Evolutionary conservation across 2,113 vertebrate genomes (phyloP).

Genomic region (Pantherophis guttatus): DNA sequence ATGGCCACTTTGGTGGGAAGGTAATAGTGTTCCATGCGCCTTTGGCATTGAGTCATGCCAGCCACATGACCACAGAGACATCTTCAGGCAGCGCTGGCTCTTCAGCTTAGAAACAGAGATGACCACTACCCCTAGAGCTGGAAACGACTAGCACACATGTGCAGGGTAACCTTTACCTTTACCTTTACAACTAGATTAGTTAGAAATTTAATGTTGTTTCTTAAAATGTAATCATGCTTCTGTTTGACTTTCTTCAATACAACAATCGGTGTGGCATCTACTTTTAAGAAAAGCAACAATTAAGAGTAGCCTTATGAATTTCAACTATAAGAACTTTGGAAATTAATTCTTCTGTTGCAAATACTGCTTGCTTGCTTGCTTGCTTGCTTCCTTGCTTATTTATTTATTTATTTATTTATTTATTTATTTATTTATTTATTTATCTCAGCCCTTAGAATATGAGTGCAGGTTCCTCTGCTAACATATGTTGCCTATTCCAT

Average conservation of each 20-base stretch:
- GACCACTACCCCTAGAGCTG: too few species aligned
- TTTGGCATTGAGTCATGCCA: too few species aligned
- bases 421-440: not conserved
- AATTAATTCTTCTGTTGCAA: not conserved
- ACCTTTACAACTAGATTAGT: not conserved
- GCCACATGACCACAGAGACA: too few species aligned
- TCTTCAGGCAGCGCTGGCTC: too few species aligned
- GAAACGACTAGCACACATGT: too few species aligned
- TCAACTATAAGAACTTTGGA: not conserved
- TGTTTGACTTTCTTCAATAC: not conserved
- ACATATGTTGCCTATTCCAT: slow-evolving; percentile 26
- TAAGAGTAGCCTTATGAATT: not conserved
- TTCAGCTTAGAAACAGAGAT: too few species aligned
- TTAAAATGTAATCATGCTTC: not conserved
- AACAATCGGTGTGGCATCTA: not conserved
- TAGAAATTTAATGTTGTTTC: not conserved
- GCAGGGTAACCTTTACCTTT: too few species aligned
- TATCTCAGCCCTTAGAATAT: not conserved
- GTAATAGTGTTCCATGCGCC: too few species aligned
- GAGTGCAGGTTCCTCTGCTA: slow-evolving; percentile 8
- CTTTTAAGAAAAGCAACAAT: not conserved
- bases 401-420: too few species aligned
- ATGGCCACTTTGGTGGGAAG: too few species aligned
- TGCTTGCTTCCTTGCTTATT: too few species aligned
- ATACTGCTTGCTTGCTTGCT: not conserved